Base-by-base conservation (phyloP, 2,888 invertebrate genomes). In the Drosophila pseudotalamancana region DNA sequence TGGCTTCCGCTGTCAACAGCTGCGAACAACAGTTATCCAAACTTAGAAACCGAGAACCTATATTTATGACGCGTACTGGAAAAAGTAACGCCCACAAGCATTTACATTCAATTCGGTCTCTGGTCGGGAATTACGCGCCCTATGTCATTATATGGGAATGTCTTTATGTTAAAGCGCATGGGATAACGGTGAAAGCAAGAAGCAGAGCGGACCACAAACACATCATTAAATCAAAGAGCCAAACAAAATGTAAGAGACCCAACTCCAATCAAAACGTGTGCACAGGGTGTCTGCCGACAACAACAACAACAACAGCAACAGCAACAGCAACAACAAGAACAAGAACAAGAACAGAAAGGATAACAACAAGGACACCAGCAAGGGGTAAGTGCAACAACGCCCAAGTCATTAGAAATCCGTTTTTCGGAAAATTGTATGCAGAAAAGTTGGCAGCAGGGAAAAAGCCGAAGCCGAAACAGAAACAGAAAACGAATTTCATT, bases 391-490 rank as follows among this genome's bases (percentile, higher is more conserved):
- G 71, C 80, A 74, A 66, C 61, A 62, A 74, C 82, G 77, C 83
- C 85, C 85, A 82, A 84, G 81, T 85, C 85, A 85, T 85, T 81
- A 85, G 82, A 79, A 81, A 85, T 77, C 82, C 79, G 69, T 81
- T 85, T 76, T 83, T 43, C 50, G 25, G 60, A 54, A 71, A 78
- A 78, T 81, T 71, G 54, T 81, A 78, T 79, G 82, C 85, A 69
- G 59, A 64, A 78, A 76, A 78, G 61, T 81, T 78, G 66, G 64
- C 61, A 43, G 43, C 25, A 25, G 25, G 25, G 25, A 25, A 25
- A 48, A 55, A 56, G 25, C 50, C 39, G 35, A 63, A 42, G 54
- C 49, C 42, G 48, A 63, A 70, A 55, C 59, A 40, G 37, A 60
- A 53, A 46, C 45, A 32, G 39, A 82, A 82, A 81, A 79, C 85